Percentiles rank a stretch among this genome's conserved stretches.
Conservation (phyloP, 2,888 invertebrate species). For the Amphipyra tragopoginis region DNA sequence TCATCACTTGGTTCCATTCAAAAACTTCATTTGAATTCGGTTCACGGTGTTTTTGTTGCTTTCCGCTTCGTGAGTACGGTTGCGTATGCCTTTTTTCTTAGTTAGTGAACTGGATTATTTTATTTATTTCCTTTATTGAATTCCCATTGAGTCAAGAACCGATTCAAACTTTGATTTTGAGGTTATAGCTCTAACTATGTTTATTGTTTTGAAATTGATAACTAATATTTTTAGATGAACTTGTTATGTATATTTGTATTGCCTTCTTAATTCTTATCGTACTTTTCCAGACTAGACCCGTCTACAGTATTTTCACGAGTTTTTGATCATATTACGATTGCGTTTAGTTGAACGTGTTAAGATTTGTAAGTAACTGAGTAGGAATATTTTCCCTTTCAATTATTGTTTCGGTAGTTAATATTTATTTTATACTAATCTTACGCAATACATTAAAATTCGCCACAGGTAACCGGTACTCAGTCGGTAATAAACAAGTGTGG, state of each 20-base stretch:
- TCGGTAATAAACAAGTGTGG: constrained; percentile 39
- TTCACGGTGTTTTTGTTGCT: constrained; percentile 53
- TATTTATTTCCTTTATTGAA: constrained; percentile 11
- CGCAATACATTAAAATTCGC: constrained; percentile 25
- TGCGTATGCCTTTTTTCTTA: constrained; percentile 22
- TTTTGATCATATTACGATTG: too few relatives aligned
- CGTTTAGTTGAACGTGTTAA: too few relatives aligned
- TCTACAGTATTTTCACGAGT: too few relatives aligned
- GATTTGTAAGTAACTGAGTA: too few relatives aligned
- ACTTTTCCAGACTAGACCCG: too few relatives aligned
- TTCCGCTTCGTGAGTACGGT: constrained; percentile 49
- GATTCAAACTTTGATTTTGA: neutral
- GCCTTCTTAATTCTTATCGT: too few relatives aligned
- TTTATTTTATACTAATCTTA: neutral
- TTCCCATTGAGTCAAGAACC: neutral
- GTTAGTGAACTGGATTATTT: constrained; percentile 30
- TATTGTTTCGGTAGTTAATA: neutral
- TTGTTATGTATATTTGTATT: too few relatives aligned
- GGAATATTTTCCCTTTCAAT: neutral
- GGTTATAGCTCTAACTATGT: neutral
- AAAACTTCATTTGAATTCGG: constrained; percentile 55
- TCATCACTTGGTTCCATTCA: constrained; percentile 41
- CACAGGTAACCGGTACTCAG: constrained; percentile 20
- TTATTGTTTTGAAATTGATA: too few relatives aligned
- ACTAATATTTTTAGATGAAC: too few relatives aligned